These are phyloP conservation scores for Torymus aiolomorphi DNA, from an alignment of 2,888 invertebrate species.

Conservation along the genomic window DNA sequence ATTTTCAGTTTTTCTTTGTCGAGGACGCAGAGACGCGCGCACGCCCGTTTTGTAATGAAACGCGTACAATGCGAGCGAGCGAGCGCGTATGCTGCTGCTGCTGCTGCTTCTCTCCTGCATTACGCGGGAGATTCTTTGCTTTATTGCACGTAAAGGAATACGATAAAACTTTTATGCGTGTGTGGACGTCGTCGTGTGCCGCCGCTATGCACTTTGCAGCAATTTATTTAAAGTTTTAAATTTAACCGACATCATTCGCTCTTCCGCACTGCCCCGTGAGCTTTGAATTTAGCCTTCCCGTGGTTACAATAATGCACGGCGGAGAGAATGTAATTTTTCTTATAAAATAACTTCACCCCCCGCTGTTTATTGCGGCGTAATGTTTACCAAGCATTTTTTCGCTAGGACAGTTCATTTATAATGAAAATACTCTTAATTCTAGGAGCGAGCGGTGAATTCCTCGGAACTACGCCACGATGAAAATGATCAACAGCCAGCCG, in stretches of 20 bases:
- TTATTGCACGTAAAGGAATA: constrained; percentile 27
- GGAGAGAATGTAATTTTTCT: too few species aligned
- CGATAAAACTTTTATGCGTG: constrained; percentile 30
- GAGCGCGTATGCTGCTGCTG: not conserved
- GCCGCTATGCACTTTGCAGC: constrained; percentile 3
- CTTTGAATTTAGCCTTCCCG: not conserved
- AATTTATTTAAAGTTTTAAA: constrained; percentile 34
- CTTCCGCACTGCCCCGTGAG: not conserved
- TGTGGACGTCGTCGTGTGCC: not conserved
- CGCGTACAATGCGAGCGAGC: not conserved
- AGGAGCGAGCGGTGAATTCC: not conserved
- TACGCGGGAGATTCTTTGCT: not conserved
- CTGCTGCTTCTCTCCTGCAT: not conserved
- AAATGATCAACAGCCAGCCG: not conserved
- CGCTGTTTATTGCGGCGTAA: too few species aligned
- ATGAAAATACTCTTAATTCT: too few species aligned
- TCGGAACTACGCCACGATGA: not conserved
- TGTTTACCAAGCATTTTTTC: too few species aligned
- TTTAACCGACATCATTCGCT: constrained; percentile 13
- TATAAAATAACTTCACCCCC: too few species aligned
- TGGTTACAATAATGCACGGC: not conserved
- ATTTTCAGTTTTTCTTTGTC: too few species aligned
- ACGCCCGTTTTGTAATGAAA: not conserved
- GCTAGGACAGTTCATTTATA: too few species aligned
- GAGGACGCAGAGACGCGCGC: too few species aligned